Percentiles rank a stretch among this genome's conserved stretches.
These are phyloP conservation scores for Cranoglanis bouderius DNA, from an alignment of 2,113 vertebrate genomes.

Conservation along the genomic window DNA sequence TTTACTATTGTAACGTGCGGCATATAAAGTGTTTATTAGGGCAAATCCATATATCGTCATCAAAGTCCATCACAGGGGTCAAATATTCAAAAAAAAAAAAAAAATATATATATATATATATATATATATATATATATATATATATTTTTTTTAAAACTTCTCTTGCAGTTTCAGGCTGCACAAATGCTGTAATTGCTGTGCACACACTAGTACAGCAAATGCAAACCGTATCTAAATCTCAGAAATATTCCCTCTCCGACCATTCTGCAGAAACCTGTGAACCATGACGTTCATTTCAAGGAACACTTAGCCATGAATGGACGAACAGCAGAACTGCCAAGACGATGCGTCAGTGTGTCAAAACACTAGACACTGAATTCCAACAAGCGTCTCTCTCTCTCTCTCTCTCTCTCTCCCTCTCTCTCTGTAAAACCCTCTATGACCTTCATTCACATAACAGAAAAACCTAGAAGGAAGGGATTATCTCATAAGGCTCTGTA, in stretches of 20 bases:
- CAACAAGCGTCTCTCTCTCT: conserved; percentile 7
- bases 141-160: too few species aligned
- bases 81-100: too few species aligned
- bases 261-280: conserved; percentile 31
- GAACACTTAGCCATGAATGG: conserved; percentile 43
- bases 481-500: conserved; percentile 28
- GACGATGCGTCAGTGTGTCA: conserved; percentile 58
- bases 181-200: background rate
- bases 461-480: background rate
- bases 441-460: background rate
- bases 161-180: background rate
- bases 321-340: conserved; percentile 51
- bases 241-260: background rate
- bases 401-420: background rate
- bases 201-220: background rate
- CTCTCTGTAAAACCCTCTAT: background rate
- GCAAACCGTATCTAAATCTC: background rate
- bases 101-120: too few species aligned
- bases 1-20: background rate
- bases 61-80: background rate
- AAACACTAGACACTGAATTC: conserved; percentile 39
- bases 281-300: conserved; percentile 59
- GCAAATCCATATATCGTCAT: background rate
- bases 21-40: background rate
- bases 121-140: too few species aligned